phyloP scores from a whole-genome alignment of 2,888 invertebrate genomes.

The Caenorhabditis becei region DNA sequence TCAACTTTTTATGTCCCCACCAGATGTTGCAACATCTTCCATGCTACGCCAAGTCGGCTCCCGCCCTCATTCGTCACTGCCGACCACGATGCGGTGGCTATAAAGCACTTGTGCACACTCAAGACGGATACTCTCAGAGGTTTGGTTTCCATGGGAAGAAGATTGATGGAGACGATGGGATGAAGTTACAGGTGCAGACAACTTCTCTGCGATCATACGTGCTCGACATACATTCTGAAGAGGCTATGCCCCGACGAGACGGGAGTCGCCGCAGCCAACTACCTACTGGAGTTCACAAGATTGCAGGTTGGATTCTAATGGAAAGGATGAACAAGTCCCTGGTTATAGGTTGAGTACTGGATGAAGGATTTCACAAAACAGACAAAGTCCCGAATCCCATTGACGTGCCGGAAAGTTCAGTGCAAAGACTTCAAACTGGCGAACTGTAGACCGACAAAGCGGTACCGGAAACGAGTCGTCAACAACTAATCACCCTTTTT shows the following conservation, averaged over 20 bases:
- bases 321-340: not conserved
- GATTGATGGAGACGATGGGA: not conserved
- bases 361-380: slow-evolving; percentile 74
- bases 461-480: slow-evolving; percentile 49
- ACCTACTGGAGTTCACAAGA: slow-evolving; percentile 78
- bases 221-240: slow-evolving; percentile 75
- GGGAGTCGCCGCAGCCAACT: slow-evolving; percentile 73
- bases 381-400: slow-evolving; percentile 28
- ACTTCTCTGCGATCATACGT: slow-evolving; percentile 79
- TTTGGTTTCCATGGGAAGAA: slow-evolving; percentile 15
- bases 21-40: slow-evolving; percentile 77
- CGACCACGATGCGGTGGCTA: slow-evolving; percentile 79
- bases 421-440: slow-evolving; percentile 74
- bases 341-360: slow-evolving; percentile 79
- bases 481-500: slow-evolving; percentile 33
- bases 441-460: slow-evolving; percentile 55
- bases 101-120: slow-evolving; percentile 73
- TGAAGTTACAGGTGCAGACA: slow-evolving; percentile 73
- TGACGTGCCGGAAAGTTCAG: slow-evolving; percentile 71
- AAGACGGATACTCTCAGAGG: slow-evolving; percentile 75
- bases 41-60: slow-evolving; percentile 75
- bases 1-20: slow-evolving; percentile 18
- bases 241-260: slow-evolving; percentile 70
- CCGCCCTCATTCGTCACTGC: slow-evolving; percentile 73
- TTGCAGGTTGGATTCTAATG: slow-evolving; percentile 77